A percentile compares a stretch with the other conserved stretches of the same genome.
These are phyloP conservation scores for Lycocerus yunnanus DNA, from an alignment of 2,888 invertebrate species.

Conservation along the genomic window DNA sequence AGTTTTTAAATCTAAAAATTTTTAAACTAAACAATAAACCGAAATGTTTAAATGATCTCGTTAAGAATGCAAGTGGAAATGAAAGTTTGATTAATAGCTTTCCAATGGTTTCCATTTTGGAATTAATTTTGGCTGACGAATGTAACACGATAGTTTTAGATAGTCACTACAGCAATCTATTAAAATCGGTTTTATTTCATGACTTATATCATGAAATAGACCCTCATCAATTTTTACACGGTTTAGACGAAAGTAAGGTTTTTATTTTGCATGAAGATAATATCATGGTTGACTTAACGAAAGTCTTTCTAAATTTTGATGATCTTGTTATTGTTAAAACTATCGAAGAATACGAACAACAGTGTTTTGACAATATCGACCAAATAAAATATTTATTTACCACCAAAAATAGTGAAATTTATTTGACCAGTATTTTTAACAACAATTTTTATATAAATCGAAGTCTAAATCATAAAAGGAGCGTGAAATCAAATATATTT, in stretches of 20 bases:
- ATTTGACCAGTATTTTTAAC: constrained; percentile 9
- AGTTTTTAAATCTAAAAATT: constrained; percentile 2
- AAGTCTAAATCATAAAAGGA: neutral
- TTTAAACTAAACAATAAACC: neutral
- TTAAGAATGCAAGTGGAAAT: neutral
- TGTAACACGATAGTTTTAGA: neutral
- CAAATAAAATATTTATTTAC: constrained; percentile 10
- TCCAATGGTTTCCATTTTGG: neutral
- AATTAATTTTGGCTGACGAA: neutral
- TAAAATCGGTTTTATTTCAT: neutral
- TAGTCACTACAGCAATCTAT: neutral
- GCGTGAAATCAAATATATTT: constrained; percentile 1
- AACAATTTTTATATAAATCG: constrained; percentile 16
- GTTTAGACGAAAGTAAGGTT: neutral
- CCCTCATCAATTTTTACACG: neutral
- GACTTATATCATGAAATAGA: constrained; percentile 6
- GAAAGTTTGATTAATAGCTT: neutral
- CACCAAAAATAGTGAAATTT: neutral
- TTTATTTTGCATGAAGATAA: constrained; percentile 4
- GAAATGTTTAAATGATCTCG: constrained; percentile 4
- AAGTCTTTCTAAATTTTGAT: neutral
- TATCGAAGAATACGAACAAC: constrained; percentile 2
- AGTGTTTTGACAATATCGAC: constrained; percentile 8
- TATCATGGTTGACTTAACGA: neutral
- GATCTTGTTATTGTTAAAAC: neutral